Evolutionary conservation across 1,140 invertebrate genomes (phyloP).

Genomic region (Lithobius niger): DNA sequence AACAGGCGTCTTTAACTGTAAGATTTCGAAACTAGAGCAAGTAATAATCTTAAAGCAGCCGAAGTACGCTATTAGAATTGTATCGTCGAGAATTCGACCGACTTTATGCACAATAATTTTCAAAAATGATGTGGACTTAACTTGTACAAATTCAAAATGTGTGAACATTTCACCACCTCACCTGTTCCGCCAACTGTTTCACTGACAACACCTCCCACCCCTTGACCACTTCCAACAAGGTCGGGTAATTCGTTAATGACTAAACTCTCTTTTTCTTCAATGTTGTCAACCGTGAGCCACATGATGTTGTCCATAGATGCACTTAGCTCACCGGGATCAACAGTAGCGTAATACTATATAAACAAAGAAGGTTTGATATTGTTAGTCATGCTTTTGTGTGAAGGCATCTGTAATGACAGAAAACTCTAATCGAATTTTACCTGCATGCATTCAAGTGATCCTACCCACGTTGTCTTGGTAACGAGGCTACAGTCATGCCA

Average conservation of each 20-base stretch:
- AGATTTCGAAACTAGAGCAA: too few species aligned
- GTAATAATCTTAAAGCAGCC: too few species aligned
- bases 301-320: slow-evolving; percentile 66
- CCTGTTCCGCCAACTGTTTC: slow-evolving; percentile 76
- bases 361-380: too few species aligned
- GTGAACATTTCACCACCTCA: slow-evolving; percentile 21
- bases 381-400: too few species aligned
- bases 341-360: slow-evolving; percentile 81
- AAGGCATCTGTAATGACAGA: too few species aligned
- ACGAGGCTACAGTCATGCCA: slow-evolving; percentile 79
- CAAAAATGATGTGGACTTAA: too few species aligned
- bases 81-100: too few species aligned
- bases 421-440: too few species aligned
- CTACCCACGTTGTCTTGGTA: slow-evolving; percentile 89
- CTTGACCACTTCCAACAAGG: slow-evolving; percentile 83
- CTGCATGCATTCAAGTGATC: slow-evolving; percentile 91
- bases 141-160: too few species aligned
- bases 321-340: slow-evolving; percentile 67
- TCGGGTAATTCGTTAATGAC: slow-evolving; percentile 56
- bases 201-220: slow-evolving; percentile 88
- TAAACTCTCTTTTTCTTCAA: slow-evolving; percentile 66
- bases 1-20: too few species aligned
- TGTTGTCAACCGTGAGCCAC: slow-evolving; percentile 87
- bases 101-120: too few species aligned
- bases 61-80: too few species aligned